Base-by-base conservation (phyloP, 1,140 invertebrate genomes). In the Lineus longissimus region DNA sequence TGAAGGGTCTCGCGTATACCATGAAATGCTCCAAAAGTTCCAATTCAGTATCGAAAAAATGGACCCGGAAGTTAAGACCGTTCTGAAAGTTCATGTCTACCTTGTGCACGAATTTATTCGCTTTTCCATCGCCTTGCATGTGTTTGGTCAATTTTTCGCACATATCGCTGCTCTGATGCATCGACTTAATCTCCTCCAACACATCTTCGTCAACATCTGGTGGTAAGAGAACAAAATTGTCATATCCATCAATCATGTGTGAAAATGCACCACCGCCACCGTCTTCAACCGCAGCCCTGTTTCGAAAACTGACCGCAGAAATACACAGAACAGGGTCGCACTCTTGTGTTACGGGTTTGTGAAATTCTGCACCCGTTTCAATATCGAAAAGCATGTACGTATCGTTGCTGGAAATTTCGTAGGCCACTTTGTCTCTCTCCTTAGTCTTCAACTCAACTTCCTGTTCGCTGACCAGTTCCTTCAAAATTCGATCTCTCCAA, bases 311-410 rank as follows among this genome's bases (percentile, higher is more conserved):
- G 6, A 51, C 47, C n/a, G 47, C 47, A 27, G 47, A 51, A 4
- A 51, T 51, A 51, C 47, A 51, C 47, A 51, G 47, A 4, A 51
- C 47, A 7, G 47, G 47, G n/a, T 51, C 47, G 47, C 47, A 51
- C 25, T 51, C 47, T 7, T 51, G 47, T 4, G 47, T 51, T 4
- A 51, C 47, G 6, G 47, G 47, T 27, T 51, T 51, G 25, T 51
- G 47, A n/a, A 51, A 51, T 51, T 51, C 47, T 19, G 47, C 47
- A 7, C 47, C 47, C 9, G 47, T 51, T 51, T 51, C 47, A n/a
- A 51, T 51, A 51, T 51, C 47, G 47, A 51, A 51, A 51, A 51
- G 47, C 47, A 51, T n/a, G n/a, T 51, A 51, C 6, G 47, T 51
- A n/a, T 51, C 47, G 47, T 51, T 51, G 25, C 47, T 27, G 6